phyloP scores from a whole-genome alignment of 2,888 invertebrate species.

The Geophilus truncorum region DNA sequence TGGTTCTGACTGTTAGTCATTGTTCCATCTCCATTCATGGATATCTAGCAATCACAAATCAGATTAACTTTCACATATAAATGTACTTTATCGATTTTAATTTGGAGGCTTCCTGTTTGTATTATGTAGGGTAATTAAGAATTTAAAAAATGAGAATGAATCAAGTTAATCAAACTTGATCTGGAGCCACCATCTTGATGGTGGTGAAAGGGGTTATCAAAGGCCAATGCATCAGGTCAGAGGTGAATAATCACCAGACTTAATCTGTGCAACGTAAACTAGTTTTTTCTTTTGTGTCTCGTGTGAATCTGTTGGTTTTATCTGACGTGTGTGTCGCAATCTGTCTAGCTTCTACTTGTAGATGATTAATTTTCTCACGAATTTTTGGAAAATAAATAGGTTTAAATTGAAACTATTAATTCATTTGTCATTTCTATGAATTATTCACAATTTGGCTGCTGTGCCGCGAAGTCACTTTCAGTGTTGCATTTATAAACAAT shows the following conservation, averaged over 20 bases:
- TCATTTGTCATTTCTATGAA: too few relatives aligned
- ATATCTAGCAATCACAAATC: not conserved
- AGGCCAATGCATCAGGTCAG: not conserved
- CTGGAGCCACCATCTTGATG: not conserved
- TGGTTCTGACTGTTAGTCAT: not conserved
- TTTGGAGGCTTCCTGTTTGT: not conserved
- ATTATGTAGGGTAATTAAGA: not conserved
- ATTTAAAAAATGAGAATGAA: not conserved
- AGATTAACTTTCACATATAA: not conserved
- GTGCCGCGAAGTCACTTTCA: too few relatives aligned
- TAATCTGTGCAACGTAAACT: too few relatives aligned
- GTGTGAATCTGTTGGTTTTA: too few relatives aligned
- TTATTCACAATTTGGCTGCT: too few relatives aligned
- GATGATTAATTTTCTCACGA: too few relatives aligned
- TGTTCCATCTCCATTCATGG: not conserved
- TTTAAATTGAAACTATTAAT: too few relatives aligned
- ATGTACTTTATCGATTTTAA: not conserved
- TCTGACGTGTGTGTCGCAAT: too few relatives aligned
- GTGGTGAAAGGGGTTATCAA: not conserved
- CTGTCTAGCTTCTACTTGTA: too few relatives aligned
- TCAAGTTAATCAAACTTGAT: not conserved
- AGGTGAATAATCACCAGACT: not conserved
- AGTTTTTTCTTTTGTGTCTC: too few relatives aligned
- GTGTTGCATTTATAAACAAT: too few relatives aligned
- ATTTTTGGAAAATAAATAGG: too few relatives aligned